phyloP scores from a whole-genome alignment of 1,140 invertebrate genomes.

The Diabrotica virgifera region DNA sequence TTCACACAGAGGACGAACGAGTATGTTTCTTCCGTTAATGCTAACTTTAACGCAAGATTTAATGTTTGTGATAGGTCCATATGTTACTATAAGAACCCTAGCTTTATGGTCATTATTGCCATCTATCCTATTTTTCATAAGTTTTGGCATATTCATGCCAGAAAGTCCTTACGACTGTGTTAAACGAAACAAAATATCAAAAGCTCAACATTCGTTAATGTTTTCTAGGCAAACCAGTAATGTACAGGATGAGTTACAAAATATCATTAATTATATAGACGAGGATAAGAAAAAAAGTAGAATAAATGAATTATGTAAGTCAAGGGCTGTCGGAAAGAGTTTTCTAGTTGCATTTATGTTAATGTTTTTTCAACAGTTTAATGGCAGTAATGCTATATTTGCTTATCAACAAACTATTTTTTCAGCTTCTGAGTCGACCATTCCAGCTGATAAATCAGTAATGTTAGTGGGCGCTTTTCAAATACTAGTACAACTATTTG shows the following conservation, averaged over 20 bases:
- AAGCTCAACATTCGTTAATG: slow-evolving; percentile 20
- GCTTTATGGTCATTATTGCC: slow-evolving; percentile 50
- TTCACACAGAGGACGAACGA: slow-evolving; percentile 28
- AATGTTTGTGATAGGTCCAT: slow-evolving; percentile 59
- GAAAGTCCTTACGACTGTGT: slow-evolving; percentile 66
- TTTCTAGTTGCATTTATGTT: slow-evolving; percentile 59
- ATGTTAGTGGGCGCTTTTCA: slow-evolving; percentile 76
- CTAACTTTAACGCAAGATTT: slow-evolving; percentile 27
- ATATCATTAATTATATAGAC: background rate
- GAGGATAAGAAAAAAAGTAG: background rate
- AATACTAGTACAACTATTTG: slow-evolving; percentile 61
- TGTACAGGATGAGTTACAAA: background rate
- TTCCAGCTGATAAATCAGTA: slow-evolving; percentile 61
- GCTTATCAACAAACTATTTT: slow-evolving; percentile 77
- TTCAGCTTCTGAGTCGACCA: slow-evolving; percentile 53
- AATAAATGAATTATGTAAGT: background rate
- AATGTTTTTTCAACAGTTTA: slow-evolving; percentile 70
- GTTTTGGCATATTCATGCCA: slow-evolving; percentile 54
- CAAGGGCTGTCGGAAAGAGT: background rate
- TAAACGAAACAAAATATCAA: slow-evolving; percentile 9
- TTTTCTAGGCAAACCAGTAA: background rate
- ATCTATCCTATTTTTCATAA: slow-evolving; percentile 51
- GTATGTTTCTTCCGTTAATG: slow-evolving; percentile 27
- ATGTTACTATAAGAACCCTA: slow-evolving; percentile 54
- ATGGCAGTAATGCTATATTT: slow-evolving; percentile 78